Conservation (phyloP, 2,113 vertebrate species). For the Semnornis frantzii region DNA sequence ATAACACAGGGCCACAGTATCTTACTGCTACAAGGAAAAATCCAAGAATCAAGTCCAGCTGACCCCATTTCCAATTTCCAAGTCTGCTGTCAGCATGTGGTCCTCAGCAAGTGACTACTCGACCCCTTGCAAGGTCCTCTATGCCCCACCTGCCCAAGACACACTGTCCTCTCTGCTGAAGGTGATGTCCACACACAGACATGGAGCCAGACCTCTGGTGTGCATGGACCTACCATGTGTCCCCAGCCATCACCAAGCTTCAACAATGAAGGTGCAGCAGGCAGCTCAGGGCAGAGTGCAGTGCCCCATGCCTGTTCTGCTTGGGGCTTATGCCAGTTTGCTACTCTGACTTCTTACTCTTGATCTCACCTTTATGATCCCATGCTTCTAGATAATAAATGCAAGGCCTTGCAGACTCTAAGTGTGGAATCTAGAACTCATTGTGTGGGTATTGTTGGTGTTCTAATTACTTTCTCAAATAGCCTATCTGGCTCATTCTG, state of each 20-base stretch:
- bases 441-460: slow-evolving; percentile 15
- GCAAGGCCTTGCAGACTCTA: not conserved
- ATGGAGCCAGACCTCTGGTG: rapidly evolving
- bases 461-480: slow-evolving; percentile 21
- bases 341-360: rapidly evolving
- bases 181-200: rapidly evolving
- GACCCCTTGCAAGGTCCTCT: not conserved
- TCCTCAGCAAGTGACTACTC: not conserved
- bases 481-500: not conserved
- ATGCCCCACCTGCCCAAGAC: not conserved
- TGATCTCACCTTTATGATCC: not conserved
- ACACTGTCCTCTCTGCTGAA: rapidly evolving
- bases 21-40: not conserved
- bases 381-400: not conserved
- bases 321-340: too few relatives aligned
- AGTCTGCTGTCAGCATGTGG: rapidly evolving
- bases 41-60: not conserved
- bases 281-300: rapidly evolving
- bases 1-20: not conserved
- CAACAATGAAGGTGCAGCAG: rapidly evolving
- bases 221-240: rapidly evolving
- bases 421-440: not conserved
- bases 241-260: not conserved
- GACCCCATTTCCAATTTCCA: not conserved
- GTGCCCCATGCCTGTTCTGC: rapidly evolving